Evolutionary conservation across 2,113 vertebrate species (phyloP).

Genomic region (Vulpes vulpes): DNA sequence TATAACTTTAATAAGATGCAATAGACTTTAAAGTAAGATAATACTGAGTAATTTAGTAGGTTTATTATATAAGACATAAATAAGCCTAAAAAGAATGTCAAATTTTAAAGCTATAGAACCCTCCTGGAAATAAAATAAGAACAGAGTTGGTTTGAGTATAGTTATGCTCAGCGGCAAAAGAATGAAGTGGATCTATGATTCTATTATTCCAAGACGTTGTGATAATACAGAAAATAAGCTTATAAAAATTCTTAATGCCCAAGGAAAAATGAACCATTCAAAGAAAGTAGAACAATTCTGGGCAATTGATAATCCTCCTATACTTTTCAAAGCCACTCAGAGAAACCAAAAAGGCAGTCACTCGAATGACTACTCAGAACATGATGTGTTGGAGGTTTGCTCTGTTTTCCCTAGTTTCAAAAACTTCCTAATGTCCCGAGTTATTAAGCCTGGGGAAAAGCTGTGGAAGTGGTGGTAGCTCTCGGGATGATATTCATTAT

Average conservation of each 20-base stretch:
- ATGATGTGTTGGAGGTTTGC: neutral
- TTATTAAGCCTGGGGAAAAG: neutral
- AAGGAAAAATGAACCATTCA: neutral
- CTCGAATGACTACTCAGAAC: neutral
- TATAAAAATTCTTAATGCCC: neutral
- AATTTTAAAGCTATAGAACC: neutral
- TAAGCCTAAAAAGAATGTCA: neutral
- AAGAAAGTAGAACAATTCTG: neutral
- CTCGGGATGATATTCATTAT: neutral
- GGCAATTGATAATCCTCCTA: neutral
- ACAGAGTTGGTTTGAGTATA: neutral
- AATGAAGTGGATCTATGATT: neutral
- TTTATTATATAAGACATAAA: neutral
- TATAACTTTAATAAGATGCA: neutral
- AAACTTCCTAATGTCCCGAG: neutral
- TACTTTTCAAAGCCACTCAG: neutral
- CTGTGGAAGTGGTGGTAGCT: neutral
- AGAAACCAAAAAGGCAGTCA: neutral
- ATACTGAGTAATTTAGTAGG: neutral
- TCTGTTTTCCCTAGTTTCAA: neutral
- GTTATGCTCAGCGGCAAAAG: neutral
- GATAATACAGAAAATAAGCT: neutral
- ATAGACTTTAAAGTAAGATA: neutral
- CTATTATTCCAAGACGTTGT: neutral
- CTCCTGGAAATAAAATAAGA: neutral